Percentiles rank a stretch among this genome's conserved stretches.
phyloP scores from a whole-genome alignment of 2,113 vertebrate species.

The Lynx canadensis region DNA sequence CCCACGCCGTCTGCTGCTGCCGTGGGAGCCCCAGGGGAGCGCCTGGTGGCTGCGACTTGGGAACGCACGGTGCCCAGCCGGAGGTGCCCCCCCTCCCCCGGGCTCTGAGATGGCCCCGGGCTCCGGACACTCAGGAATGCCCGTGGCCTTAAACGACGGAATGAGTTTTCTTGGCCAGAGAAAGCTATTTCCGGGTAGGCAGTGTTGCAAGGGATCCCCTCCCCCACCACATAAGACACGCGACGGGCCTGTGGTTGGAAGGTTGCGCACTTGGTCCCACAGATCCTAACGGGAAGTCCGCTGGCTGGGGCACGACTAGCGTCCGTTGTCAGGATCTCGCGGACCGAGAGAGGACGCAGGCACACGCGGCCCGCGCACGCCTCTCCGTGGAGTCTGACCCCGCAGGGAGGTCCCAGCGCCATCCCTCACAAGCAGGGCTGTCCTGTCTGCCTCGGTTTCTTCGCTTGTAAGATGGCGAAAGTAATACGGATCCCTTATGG shows the following conservation, averaged over 20 bases:
- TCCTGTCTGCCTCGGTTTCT: not conserved
- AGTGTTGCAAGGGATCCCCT: not conserved
- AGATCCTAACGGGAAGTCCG: not conserved
- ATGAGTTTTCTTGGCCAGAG: not conserved
- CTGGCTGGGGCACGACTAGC: not conserved
- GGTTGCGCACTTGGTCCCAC: not conserved
- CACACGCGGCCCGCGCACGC: accelerated
- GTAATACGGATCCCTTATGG: no score
- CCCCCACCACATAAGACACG: accelerated
- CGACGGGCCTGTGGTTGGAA: not conserved
- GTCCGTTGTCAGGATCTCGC: not conserved
- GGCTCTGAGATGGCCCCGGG: not conserved
- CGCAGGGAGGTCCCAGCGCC: not conserved
- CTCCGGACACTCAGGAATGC: not conserved
- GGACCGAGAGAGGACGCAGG: not conserved
- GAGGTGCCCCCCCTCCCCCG: not conserved
- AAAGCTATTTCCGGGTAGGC: not conserved
- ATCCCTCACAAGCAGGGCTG: accelerated
- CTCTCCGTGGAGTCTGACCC: no score
- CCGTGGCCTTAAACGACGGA: accelerated
- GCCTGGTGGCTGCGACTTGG: not conserved
- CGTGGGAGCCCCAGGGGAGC: not conserved
- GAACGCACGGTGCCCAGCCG: not conserved
- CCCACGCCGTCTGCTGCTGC: not conserved
- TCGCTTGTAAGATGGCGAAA: not conserved